Evolutionary conservation across 1,140 invertebrate genomes (phyloP), one percentile per base, ranked within the genome.

Genomic region (Cotesia glomerata): DNA sequence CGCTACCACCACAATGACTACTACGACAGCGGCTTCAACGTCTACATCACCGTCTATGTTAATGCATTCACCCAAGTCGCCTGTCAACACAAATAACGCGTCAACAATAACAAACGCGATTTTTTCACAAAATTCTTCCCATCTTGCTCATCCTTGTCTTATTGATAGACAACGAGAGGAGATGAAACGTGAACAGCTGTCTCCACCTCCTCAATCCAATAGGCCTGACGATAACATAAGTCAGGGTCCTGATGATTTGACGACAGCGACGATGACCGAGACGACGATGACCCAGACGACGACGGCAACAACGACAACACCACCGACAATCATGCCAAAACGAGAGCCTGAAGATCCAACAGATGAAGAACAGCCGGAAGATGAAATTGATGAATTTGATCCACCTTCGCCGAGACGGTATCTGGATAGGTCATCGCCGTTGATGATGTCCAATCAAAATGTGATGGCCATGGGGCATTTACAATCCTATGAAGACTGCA

Each of bases 401-500:
- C 85, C 86, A 0, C 73, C 82, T 0, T 75, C 85, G 4, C 64
- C 71, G 4, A 82, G 87, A 68, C 78, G 85, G 75, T 88, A 86
- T 71, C 68, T 83, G 18, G 78, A 78, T 34, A 79, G 32, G 7
- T 49, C 81, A 0, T 84, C 84, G 0, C 83, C 82, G 2, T 11
- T 45, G 39, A 79, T 76, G 3, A 75, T 78, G 5, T 76, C 56
- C 0, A 84, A 81, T 68, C 80, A 79, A 5, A 86, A 90, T 4
- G 49, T 66, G 1, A 26, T 26, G 26, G 26, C 0, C 39, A 11
- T 45, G 11, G 7, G 39, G 1, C 91, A 91, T 13, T 88, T 89
- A 3, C 85, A 87, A 67, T 88, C 89, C 1, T 93, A 92, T 80
- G 92, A 93, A 75, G 92, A 93, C 78, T 93, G 92, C 84, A 93